phyloP scores from a whole-genome alignment of 2,797 vertebrate species.

The Masticophis lateralis region DNA sequence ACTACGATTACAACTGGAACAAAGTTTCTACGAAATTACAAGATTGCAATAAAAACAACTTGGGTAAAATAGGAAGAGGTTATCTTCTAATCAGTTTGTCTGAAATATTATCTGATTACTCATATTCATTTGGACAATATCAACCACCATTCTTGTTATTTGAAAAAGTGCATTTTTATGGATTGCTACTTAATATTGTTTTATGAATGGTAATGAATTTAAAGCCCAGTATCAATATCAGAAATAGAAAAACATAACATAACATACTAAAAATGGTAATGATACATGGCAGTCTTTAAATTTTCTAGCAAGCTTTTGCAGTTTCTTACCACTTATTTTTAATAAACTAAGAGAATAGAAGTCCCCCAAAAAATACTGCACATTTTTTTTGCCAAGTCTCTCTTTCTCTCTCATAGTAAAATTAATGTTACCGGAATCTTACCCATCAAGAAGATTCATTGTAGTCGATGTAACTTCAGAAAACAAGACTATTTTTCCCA shows the following conservation, averaged over 20 bases:
- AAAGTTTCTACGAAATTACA: background rate
- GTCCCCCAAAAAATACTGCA: background rate
- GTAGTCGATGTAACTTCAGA: constrained; percentile 82
- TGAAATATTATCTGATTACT: background rate
- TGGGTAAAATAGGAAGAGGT: background rate
- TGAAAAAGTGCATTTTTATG: background rate
- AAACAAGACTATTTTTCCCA: constrained; percentile 84
- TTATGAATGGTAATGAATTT: background rate
- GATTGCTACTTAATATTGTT: background rate
- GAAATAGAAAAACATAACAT: background rate
- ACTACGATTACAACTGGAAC: background rate
- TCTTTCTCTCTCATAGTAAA: accelerated
- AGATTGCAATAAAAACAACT: background rate
- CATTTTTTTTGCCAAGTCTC: too few species aligned
- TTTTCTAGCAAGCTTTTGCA: background rate
- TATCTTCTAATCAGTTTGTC: background rate
- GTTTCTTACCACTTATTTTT: background rate
- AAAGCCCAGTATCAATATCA: background rate
- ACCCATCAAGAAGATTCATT: constrained; percentile 91
- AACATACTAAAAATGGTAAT: background rate
- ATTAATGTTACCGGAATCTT: constrained; percentile 43
- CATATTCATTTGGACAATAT: background rate
- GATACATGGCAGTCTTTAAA: background rate
- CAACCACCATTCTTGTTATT: background rate
- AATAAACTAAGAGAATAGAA: background rate